Percentiles rank a stretch among this genome's conserved stretches.
phyloP scores from a whole-genome alignment of 2,113 vertebrate species.

The Phoxinus phoxinus region DNA sequence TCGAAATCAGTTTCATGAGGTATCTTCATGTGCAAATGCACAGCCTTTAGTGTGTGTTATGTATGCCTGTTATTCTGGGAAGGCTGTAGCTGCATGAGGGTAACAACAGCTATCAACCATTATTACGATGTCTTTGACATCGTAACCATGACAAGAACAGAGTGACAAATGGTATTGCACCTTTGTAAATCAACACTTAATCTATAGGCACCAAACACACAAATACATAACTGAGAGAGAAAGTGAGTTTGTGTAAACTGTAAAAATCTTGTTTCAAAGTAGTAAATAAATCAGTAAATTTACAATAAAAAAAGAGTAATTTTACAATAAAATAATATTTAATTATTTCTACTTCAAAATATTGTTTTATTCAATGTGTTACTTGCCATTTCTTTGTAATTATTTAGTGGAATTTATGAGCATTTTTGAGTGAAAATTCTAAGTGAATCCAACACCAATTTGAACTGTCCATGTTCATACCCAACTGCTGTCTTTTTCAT shows the following conservation, averaged over 20 bases:
- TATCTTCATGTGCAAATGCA: too few relatives aligned
- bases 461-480: slow-evolving; percentile 72
- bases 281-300: too few relatives aligned
- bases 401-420: too few relatives aligned
- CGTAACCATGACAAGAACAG: slow-evolving; percentile 23
- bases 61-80: neutral
- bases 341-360: too few relatives aligned
- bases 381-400: too few relatives aligned
- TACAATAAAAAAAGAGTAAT: too few relatives aligned
- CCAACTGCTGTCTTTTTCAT: slow-evolving; percentile 93
- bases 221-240: neutral
- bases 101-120: slow-evolving; percentile 52
- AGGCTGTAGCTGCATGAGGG: neutral
- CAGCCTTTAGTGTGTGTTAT: neutral
- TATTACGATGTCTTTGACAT: slow-evolving; percentile 42
- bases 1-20: too few relatives aligned
- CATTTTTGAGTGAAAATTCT: too few relatives aligned
- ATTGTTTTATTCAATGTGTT: too few relatives aligned
- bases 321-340: too few relatives aligned
- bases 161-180: slow-evolving; percentile 10
- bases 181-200: slow-evolving; percentile 43
- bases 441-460: too few relatives aligned
- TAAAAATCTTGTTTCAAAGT: too few relatives aligned
- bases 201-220: slow-evolving; percentile 36
- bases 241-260: slow-evolving; percentile 19